A percentile compares a stretch with the other conserved stretches of the same genome.
Evolutionary conservation across 2,888 invertebrate genomes (phyloP).

Genomic region (Athalia cordata): DNA sequence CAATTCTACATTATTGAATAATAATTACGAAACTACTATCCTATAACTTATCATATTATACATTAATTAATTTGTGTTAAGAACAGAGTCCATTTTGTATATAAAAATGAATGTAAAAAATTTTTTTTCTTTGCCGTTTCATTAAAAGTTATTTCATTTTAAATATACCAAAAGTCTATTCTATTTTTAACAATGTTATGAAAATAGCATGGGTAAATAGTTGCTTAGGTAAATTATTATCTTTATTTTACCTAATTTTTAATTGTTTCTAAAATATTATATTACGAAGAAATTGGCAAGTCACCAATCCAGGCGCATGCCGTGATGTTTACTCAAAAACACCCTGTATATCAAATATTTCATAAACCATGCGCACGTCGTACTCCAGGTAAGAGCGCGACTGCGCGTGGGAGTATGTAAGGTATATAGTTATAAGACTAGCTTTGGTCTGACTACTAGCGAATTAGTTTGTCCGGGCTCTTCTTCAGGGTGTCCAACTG

Average conservation of each 20-base stretch:
- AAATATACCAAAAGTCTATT: conserved; percentile 48
- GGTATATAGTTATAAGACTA: not conserved
- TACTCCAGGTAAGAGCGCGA: conserved; percentile 30
- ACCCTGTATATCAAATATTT: not conserved
- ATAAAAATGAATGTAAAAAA: conserved; percentile 61
- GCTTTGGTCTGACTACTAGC: conserved; percentile 1
- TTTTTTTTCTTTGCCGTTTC: conserved; percentile 58
- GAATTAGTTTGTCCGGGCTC: conserved; percentile 40
- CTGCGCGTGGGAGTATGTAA: conserved; percentile 34
- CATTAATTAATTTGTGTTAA: conserved; percentile 50
- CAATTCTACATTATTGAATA: conserved; percentile 54
- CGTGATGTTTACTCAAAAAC: not conserved
- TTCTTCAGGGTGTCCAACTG: no score
- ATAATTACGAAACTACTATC: conserved; percentile 39
- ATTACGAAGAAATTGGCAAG: no score
- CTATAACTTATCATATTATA: conserved; percentile 42
- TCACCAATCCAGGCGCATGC: no score
- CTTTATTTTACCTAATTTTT: no score
- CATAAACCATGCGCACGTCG: conserved; percentile 27
- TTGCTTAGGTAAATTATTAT: not conserved
- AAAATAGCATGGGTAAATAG: not conserved
- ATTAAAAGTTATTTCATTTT: conserved; percentile 67
- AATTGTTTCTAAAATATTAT: no score
- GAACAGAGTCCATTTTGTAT: conserved; percentile 58
- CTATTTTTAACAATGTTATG: not conserved